Evolutionary conservation across 2,888 invertebrate genomes (phyloP).

Genomic region (Dasysyrphus tricinctus): DNA sequence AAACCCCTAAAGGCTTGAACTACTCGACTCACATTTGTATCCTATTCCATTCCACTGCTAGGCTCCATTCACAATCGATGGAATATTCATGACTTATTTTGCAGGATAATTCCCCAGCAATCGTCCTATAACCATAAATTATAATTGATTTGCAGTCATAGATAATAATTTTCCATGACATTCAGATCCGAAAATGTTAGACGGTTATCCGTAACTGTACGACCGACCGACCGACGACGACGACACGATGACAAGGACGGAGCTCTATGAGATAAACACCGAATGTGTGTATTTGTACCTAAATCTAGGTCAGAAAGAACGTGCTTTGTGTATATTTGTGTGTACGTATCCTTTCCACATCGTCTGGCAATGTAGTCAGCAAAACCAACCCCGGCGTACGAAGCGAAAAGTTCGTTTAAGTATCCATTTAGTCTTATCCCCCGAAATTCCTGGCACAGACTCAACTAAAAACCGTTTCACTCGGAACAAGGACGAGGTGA

Average conservation of each 20-base stretch:
- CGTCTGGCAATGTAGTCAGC: slow-evolving; percentile 25
- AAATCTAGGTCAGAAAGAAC: slow-evolving; percentile 64
- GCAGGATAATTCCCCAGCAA: slow-evolving; percentile 56
- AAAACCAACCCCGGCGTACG: slow-evolving; percentile 9
- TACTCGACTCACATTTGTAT: slow-evolving; percentile 4
- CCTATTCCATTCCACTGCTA: not conserved
- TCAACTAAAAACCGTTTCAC: slow-evolving; percentile 30
- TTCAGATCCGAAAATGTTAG: slow-evolving; percentile 63
- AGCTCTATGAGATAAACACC: not conserved
- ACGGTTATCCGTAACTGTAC: slow-evolving; percentile 31
- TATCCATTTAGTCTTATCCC: slow-evolving; percentile 60
- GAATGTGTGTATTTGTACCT: not conserved
- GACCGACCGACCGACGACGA: too few relatives aligned
- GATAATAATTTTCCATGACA: slow-evolving; percentile 68
- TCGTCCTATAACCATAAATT: slow-evolving; percentile 68
- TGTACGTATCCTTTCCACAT: slow-evolving; percentile 32
- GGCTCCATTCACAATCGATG: slow-evolving; percentile 36
- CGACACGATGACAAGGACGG: not conserved
- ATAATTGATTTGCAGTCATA: slow-evolving; percentile 71
- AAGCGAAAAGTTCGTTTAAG: slow-evolving; percentile 30
- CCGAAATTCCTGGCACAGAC: slow-evolving; percentile 62
- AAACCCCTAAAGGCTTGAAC: slow-evolving; percentile 9
- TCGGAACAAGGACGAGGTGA: not conserved
- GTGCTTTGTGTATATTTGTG: not conserved
- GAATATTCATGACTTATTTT: slow-evolving; percentile 56